Evolutionary conservation across 2,888 invertebrate species (phyloP), one percentile per base, ranked within the genome.

Genomic region (Phragmatobia fuliginosa): DNA sequence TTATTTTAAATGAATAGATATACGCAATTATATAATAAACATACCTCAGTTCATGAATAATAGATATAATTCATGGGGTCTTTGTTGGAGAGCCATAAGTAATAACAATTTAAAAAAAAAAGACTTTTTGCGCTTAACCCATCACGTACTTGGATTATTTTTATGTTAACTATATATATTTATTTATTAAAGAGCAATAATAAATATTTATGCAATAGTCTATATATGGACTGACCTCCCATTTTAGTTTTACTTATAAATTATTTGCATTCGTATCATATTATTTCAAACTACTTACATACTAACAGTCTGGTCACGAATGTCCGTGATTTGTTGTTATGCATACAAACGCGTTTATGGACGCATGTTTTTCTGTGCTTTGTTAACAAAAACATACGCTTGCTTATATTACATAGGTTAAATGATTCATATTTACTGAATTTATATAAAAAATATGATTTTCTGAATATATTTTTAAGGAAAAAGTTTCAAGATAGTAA

Each of bases 281-380:
- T 18, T 41, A 8, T 18, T 59, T 38, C 31, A 28, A 38, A 11
- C 2, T 21, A 36, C 18, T 33, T 5, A 60, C 59, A 66, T 21
- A 36, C 18, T 33, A 10, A 60, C 59, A 66, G 25, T 60, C 66
- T 45, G 32, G n/a, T 18, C 66, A 66, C 66, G 60, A 66, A 25
- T 28, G 33, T 60, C 25, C 41, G 66, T 60, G 41, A 60, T 32
- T 16, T 32, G 41, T 28, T 45, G 66, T n/a, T 45, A 16, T 32
- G 45, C 66, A 66, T 66, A 59, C 41, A 59, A 32, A 66, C n/a
- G n/a, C 31, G 11, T 6, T 58, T 66, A 31, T 66, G 59, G 32
- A 45, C 31, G 66, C 59, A 38, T 32, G 49, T 14, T 4, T 62
- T 41, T 41, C 52, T 49, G 63, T n/a, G n/a, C 49, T 63, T 64